phyloP scores from a whole-genome alignment of 2,888 invertebrate species.

The Oegoconia quadripuncta region DNA sequence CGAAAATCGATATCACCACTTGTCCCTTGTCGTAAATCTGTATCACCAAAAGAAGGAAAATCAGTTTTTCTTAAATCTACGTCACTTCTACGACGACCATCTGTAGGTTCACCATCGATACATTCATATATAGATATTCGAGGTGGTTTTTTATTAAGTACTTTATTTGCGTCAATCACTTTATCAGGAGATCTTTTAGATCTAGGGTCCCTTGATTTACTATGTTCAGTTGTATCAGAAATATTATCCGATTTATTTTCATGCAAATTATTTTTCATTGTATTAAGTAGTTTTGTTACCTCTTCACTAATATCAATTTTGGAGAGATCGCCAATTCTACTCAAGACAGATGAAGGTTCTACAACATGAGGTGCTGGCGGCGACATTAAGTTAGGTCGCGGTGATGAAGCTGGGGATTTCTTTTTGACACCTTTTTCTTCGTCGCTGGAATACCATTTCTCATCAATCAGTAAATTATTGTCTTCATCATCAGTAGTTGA shows the following conservation, averaged over 20 bases:
- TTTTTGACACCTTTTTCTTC: slow-evolving; percentile 80
- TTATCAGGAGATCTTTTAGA: slow-evolving; percentile 62
- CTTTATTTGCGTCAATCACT: slow-evolving; percentile 35
- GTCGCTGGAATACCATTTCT: slow-evolving; percentile 90
- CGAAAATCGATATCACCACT: slow-evolving; percentile 87
- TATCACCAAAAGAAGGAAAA: slow-evolving; percentile 80
- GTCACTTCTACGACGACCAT: slow-evolving; percentile 67
- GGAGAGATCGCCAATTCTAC: slow-evolving; percentile 83
- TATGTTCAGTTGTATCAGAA: slow-evolving; percentile 39
- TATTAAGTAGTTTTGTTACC: slow-evolving; percentile 83
- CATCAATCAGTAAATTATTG: slow-evolving; percentile 77
- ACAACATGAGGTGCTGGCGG: slow-evolving; percentile 73
- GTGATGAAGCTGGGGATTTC: slow-evolving; percentile 60
- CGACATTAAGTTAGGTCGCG: slow-evolving; percentile 42
- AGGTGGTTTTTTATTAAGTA: slow-evolving; percentile 44
- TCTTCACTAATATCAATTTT: slow-evolving; percentile 87
- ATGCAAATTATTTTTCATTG: slow-evolving; percentile 76
- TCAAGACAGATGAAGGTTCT: slow-evolving; percentile 75
- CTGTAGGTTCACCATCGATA: slow-evolving; percentile 74
- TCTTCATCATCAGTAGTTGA: slow-evolving; percentile 80
- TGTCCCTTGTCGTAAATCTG: slow-evolving; percentile 79
- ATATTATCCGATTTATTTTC: slow-evolving; percentile 45
- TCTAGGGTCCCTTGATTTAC: slow-evolving; percentile 61
- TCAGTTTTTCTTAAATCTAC: slow-evolving; percentile 76
- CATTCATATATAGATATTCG: slow-evolving; percentile 81